Evolutionary conservation across 2,113 vertebrate species (phyloP), one percentile per base, ranked within the genome.

Genomic region (Labeo catla): DNA sequence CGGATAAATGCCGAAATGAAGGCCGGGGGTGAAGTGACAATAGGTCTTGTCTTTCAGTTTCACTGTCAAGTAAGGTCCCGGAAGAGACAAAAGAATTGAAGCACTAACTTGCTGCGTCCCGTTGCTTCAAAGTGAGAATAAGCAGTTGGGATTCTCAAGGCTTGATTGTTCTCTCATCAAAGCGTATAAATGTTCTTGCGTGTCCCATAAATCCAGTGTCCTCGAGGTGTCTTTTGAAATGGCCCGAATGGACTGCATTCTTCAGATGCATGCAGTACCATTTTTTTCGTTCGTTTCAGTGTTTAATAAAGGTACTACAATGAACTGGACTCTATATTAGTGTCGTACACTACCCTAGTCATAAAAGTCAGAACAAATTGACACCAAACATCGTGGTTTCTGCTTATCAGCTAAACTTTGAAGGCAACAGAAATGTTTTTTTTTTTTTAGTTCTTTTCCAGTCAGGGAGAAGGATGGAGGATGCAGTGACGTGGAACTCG

Each of bases 391-490:
- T 90, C 87, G 92, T 92, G 93, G 93, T 91, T 92, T 92, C 91
- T 90, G 91, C 90, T 81, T 92, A 93, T 91, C 87, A 91, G 91
- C 93, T 91, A 93, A 88, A 93, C 93, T 92, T 94, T 92, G 90
- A 96, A 96, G 95, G 95, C 95, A 95, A 95, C 93, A 91, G 91
- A 95, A 95, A 94, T 49, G 65, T 85, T 74, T 91, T 84, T 89
- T 91, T 84, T 89, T 84, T 89, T 86, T 28, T 28, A 28, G 87
- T 85, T 52, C 78, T 83, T 91, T 85, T 88, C 82, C 52, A 36
- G 89, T 73, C 74, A 72, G 65, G 66, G 54, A 72, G 70, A 88
- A 86, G 84, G 87, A 85, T 86, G 88, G 91, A 89, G 91, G 86
- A 43, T 45, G 54, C 86, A 76, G 36, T 89, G 86, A 77, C 89